These are phyloP conservation scores for Acleris emargana DNA, from an alignment of 2,888 invertebrate species.

Conservation along the genomic window DNA sequence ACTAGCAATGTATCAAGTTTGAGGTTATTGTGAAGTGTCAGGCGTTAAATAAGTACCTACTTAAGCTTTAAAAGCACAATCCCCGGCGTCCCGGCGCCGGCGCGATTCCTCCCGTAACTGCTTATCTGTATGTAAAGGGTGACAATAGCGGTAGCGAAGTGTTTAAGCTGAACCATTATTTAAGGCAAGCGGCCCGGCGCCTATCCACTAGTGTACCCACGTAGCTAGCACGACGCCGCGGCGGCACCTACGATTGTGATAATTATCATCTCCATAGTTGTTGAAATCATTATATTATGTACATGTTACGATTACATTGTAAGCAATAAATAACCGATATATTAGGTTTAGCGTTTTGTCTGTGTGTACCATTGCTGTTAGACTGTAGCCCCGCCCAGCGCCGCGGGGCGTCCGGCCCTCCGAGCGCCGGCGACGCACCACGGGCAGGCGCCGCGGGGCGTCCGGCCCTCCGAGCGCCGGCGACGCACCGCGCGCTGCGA, in stretches of 20 bases:
- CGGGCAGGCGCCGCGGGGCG: not conserved
- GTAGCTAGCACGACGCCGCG: constrained; percentile 22
- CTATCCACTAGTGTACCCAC: constrained; percentile 6
- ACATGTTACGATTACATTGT: constrained; percentile 18
- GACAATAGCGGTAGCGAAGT: constrained; percentile 31
- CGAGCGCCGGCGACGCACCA: not conserved
- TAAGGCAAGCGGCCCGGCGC: constrained; percentile 21
- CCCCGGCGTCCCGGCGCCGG: not conserved
- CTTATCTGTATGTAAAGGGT: constrained; percentile 23
- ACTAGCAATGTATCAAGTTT: constrained; percentile 29
- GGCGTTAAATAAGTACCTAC: constrained; percentile 6
- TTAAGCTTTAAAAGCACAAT: constrained; percentile 26
- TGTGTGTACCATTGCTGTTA: constrained; percentile 9
- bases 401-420: not conserved
- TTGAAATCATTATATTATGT: constrained; percentile 41
- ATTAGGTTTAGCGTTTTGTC: constrained; percentile 20
- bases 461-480: not conserved
- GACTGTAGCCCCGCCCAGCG: not conserved
- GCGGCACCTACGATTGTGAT: constrained; percentile 42
- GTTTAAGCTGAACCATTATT: constrained; percentile 10
- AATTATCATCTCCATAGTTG: constrained; percentile 43
- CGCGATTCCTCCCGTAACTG: too few species aligned
- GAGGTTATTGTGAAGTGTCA: constrained; percentile 13
- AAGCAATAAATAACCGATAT: constrained; percentile 30
- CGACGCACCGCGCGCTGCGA: not conserved